Conservation (phyloP, 2,113 vertebrate genomes). For the Scortum barcoo region DNA sequence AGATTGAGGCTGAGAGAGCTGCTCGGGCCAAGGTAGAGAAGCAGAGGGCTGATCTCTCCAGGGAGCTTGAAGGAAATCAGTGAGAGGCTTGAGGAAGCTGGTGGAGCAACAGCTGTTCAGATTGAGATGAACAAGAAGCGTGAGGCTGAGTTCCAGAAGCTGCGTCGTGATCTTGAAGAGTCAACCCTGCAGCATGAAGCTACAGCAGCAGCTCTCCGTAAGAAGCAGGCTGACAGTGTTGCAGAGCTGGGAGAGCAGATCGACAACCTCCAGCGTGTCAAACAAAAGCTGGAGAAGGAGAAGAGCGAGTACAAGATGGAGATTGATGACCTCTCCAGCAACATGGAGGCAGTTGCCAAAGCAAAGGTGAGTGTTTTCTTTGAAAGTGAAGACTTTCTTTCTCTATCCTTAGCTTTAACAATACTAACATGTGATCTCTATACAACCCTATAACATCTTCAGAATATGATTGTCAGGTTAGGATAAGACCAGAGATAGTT, state of each 20-base stretch:
- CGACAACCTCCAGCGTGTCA: slow-evolving; percentile 76
- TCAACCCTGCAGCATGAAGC: slow-evolving; percentile 81
- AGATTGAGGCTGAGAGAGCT: slow-evolving; percentile 89
- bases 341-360: slow-evolving; percentile 80
- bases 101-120: slow-evolving; percentile 71
- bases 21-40: slow-evolving; percentile 87
- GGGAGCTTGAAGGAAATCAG: slow-evolving; percentile 90
- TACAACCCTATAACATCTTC: too few species aligned
- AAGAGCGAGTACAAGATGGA: slow-evolving; percentile 61
- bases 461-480: too few species aligned
- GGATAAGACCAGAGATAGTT: too few species aligned
- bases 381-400: neutral
- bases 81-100: slow-evolving; percentile 75
- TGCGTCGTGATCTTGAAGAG: slow-evolving; percentile 74
- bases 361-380: slow-evolving; percentile 74
- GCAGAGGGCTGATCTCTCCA: slow-evolving; percentile 84
- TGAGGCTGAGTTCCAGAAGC: slow-evolving; percentile 73
- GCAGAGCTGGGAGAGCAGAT: slow-evolving; percentile 78
- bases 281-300: slow-evolving; percentile 71
- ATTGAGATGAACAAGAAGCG: slow-evolving; percentile 79
- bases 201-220: slow-evolving; percentile 76
- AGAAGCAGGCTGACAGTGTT: slow-evolving; percentile 79
- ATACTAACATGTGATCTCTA: too few species aligned
- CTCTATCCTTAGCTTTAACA: too few species aligned
- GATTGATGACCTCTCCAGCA: slow-evolving; percentile 72